These are phyloP conservation scores for Ypsolopha sequella DNA, from an alignment of 2,888 invertebrate species.

Conservation along the genomic window DNA sequence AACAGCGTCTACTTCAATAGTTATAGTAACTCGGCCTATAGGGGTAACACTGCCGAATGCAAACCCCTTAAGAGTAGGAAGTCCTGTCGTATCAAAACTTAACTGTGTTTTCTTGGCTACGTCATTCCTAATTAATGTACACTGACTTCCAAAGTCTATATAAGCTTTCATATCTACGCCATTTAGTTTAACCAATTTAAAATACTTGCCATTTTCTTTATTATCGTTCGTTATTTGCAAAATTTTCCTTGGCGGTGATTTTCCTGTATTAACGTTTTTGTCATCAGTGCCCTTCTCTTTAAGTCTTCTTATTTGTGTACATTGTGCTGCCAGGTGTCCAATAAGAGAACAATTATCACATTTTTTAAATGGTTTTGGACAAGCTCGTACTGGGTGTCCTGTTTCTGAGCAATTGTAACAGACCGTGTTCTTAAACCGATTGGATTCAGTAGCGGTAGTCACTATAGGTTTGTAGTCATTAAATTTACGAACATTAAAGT, in stretches of 20 bases:
- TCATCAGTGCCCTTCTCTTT: no score
- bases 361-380: conserved; percentile 2
- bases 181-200: conserved; percentile 1
- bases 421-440: no score
- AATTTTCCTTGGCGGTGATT: neutral
- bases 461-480: no score
- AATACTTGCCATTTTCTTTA: neutral
- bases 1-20: conserved; percentile 4
- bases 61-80: neutral
- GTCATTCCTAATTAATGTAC: neutral
- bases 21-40: neutral
- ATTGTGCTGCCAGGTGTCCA: neutral
- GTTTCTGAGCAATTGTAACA: neutral
- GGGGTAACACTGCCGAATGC: neutral
- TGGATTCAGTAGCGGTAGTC: no score
- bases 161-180: neutral
- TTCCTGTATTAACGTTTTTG: no score
- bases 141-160: conserved; percentile 7
- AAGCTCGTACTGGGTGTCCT: neutral
- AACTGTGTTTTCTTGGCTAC: neutral
- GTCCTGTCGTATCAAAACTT: neutral
- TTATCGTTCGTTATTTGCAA: neutral
- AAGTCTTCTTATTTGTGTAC: neutral
- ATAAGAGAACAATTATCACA: conserved; percentile 1
- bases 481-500: no score